Evolutionary conservation across 64 coral and sea anemone genomes (phyloP).

Genomic region (Dendronephthya gigantea): DNA sequence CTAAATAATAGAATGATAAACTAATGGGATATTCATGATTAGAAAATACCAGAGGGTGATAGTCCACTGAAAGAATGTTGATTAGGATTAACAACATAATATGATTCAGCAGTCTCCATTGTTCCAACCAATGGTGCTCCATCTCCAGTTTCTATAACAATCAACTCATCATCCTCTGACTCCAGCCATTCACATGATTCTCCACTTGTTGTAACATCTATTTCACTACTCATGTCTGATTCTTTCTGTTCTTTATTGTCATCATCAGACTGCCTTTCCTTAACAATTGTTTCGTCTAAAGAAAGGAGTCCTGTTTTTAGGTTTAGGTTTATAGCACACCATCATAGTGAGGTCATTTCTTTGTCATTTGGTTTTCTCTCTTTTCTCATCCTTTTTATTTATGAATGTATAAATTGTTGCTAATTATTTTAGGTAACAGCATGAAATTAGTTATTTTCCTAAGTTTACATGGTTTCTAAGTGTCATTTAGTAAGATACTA

Average conservation of each 20-base stretch:
- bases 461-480: too few relatives aligned
- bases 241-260: neutral
- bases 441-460: too few relatives aligned
- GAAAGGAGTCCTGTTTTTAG: too few relatives aligned
- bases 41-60: conserved; percentile 6
- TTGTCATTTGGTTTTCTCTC: too few relatives aligned
- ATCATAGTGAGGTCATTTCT: too few relatives aligned
- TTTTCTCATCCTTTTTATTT: too few relatives aligned
- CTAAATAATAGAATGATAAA: neutral
- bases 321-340: too few relatives aligned
- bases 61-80: neutral
- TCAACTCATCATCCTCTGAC: conserved; percentile 1
- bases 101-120: conserved; percentile 13
- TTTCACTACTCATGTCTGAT: neutral
- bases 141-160: conserved; percentile 9
- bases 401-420: too few relatives aligned
- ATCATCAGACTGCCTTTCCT: neutral
- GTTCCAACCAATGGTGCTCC: conserved; percentile 13
- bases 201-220: neutral
- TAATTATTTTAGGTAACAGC: too few relatives aligned
- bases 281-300: neutral
- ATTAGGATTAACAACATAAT: conserved; percentile 1
- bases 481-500: too few relatives aligned
- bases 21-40: neutral
- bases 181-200: neutral